Evolutionary conservation across 2,888 invertebrate genomes (phyloP).

Genomic region (Anthophora plumipes): DNA sequence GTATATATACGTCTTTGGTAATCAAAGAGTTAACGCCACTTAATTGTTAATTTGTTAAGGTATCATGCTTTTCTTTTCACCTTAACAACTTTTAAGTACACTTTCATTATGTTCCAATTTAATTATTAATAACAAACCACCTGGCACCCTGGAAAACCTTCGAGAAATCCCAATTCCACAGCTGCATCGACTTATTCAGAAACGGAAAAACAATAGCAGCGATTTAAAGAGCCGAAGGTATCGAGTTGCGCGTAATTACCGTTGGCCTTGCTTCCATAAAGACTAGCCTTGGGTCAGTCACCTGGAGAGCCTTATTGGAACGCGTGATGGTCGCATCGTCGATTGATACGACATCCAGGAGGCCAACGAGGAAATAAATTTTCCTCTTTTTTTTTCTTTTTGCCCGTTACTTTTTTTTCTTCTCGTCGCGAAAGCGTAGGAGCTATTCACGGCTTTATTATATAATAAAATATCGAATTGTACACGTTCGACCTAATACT

Average conservation of each 20-base stretch:
- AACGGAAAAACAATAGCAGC: constrained; percentile 22
- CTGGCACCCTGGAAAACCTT: not conserved
- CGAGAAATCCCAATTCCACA: not conserved
- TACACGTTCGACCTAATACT: constrained; percentile 8
- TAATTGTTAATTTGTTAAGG: too few relatives aligned
- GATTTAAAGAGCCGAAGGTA: constrained; percentile 31
- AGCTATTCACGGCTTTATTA: not conserved
- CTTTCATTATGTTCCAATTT: too few relatives aligned
- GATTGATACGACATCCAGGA: constrained; percentile 21
- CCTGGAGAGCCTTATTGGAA: constrained; percentile 49
- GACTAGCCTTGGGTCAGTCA: constrained; percentile 60
- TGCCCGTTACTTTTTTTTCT: not conserved
- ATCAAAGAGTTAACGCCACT: too few relatives aligned
- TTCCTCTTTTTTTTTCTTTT: not conserved
- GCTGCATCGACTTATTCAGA: not conserved
- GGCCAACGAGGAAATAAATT: constrained; percentile 46
- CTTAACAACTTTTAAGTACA: too few relatives aligned
- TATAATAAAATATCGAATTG: constrained; percentile 36
- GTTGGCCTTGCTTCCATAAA: constrained; percentile 48
- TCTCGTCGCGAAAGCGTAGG: not conserved
- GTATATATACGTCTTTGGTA: too few relatives aligned
- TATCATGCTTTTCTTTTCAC: too few relatives aligned
- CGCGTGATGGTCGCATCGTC: constrained; percentile 16
- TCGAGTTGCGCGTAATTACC: constrained; percentile 43
- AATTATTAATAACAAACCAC: too few relatives aligned